A percentile compares a stretch with the other conserved stretches of the same genome.
Evolutionary conservation across 2,113 vertebrate genomes (phyloP).

Genomic region (Melanotaenia duboulayi): DNA sequence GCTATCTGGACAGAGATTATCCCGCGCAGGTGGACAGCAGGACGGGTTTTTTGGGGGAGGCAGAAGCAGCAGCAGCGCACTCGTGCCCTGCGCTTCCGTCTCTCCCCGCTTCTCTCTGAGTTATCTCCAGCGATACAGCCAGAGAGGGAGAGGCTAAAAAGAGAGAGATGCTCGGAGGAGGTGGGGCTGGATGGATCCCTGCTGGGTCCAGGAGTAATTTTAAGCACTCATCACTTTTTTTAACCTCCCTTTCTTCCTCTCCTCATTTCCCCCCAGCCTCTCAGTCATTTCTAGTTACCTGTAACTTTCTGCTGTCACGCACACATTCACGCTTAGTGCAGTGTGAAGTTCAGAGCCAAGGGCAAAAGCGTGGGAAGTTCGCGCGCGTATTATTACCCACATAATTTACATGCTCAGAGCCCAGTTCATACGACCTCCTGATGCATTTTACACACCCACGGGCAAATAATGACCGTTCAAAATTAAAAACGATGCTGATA

Average conservation of each 20-base stretch:
- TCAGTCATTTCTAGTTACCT: slow-evolving; percentile 25
- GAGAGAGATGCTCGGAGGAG: slow-evolving; percentile 40
- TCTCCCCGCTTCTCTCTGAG: slow-evolving; percentile 30
- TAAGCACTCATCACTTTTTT: slow-evolving; percentile 41
- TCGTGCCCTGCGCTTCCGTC: slow-evolving; percentile 57
- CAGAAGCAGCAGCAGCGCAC: slow-evolving; percentile 49
- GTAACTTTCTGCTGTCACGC: slow-evolving; percentile 34
- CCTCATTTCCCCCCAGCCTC: not conserved
- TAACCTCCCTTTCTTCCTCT: not conserved
- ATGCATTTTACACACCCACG: slow-evolving; percentile 1
- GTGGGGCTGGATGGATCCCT: slow-evolving; percentile 50
- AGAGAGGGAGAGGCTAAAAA: slow-evolving; percentile 6
- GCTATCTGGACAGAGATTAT: slow-evolving; percentile 43
- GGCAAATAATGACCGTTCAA: slow-evolving; percentile 40
- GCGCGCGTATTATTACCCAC: slow-evolving; percentile 47
- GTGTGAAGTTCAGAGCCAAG: slow-evolving; percentile 61
- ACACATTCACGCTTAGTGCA: slow-evolving; percentile 13
- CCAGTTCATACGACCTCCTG: slow-evolving; percentile 34
- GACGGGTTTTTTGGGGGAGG: slow-evolving; percentile 22
- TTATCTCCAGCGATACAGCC: slow-evolving; percentile 19
- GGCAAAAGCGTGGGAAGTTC: slow-evolving; percentile 70
- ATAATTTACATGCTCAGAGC: slow-evolving; percentile 18
- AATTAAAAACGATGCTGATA: slow-evolving; percentile 15
- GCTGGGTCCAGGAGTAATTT: slow-evolving; percentile 64
- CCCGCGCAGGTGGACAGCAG: slow-evolving; percentile 72